Conservation (phyloP, 1,140 invertebrate species). For the Penaeus vannamei region DNA sequence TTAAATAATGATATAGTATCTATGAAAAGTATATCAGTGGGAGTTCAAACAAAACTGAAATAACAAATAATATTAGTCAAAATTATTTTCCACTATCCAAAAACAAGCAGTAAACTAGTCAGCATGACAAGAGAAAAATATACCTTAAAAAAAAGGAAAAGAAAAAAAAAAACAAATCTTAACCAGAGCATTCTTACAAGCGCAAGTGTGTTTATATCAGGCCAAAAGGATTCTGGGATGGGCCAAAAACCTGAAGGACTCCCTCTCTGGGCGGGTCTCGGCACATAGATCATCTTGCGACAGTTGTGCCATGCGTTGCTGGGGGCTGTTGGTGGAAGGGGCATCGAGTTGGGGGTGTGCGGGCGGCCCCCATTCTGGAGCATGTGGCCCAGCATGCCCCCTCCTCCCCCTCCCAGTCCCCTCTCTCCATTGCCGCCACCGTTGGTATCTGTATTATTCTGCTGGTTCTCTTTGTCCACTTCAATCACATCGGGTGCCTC, state of each 20-base stretch:
- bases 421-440: slow-evolving; percentile 39
- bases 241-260: slow-evolving; percentile 98
- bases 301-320: slow-evolving; percentile 84
- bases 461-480: slow-evolving; percentile 66
- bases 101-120: no score
- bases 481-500: slow-evolving; percentile 65
- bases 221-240: slow-evolving; percentile 98
- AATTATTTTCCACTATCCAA: no score
- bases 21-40: no score
- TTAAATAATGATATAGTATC: no score
- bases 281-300: slow-evolving; percentile 92
- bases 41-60: no score
- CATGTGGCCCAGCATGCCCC: slow-evolving; percentile 55
- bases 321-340: slow-evolving; percentile 46
- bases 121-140: slow-evolving; percentile 46
- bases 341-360: slow-evolving; percentile 62
- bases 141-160: not conserved
- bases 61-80: no score
- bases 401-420: slow-evolving; percentile 33
- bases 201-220: slow-evolving; percentile 85
- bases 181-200: slow-evolving; percentile 74
- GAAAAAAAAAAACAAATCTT: not conserved
- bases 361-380: slow-evolving; percentile 58
- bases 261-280: slow-evolving; percentile 90
- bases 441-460: slow-evolving; percentile 62